These are phyloP conservation scores for Euura lappo DNA, from an alignment of 1,140 invertebrate genomes.

Conservation along the genomic window DNA sequence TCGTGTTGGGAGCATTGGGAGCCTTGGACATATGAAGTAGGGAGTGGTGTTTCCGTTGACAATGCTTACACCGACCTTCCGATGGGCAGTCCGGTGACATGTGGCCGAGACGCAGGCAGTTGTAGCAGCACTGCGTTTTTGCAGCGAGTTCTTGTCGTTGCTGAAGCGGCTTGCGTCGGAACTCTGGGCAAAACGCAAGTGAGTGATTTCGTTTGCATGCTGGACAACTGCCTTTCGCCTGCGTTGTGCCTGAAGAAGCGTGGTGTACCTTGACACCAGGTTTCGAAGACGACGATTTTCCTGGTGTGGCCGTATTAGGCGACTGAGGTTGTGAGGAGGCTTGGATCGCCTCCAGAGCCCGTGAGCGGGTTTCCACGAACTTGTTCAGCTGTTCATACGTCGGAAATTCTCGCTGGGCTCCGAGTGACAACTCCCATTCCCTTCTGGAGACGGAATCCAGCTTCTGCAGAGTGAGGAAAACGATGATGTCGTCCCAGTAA, in stretches of 20 bases:
- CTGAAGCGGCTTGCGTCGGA: no score
- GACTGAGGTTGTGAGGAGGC: not conserved
- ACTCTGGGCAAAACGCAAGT: no score
- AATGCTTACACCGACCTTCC: conserved; percentile 5
- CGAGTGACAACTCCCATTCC: conserved; percentile 16
- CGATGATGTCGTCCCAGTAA: not conserved
- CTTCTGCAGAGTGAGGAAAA: conserved; percentile 9
- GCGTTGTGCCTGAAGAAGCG: no score
- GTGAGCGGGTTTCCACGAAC: conserved; percentile 8
- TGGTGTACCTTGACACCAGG: conserved; percentile 13
- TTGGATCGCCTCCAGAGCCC: conserved; percentile 15
- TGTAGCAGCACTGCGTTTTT: conserved; percentile 10
- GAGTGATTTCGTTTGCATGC: no score
- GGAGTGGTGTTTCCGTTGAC: conserved; percentile 12
- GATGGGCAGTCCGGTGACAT: not conserved
- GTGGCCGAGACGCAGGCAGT: conserved; percentile 1
- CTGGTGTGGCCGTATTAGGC: not conserved
- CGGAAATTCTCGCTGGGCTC: not conserved
- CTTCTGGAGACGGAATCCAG: not conserved
- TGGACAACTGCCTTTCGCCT: no score
- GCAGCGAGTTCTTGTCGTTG: conserved; percentile 17
- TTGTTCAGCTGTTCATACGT: not conserved
- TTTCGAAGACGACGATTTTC: not conserved
- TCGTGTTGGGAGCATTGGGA: no score
- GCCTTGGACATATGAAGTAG: conserved; percentile 8